Conservation (phyloP, 2,888 invertebrate genomes). For the Sphaeridia pumilis region DNA sequence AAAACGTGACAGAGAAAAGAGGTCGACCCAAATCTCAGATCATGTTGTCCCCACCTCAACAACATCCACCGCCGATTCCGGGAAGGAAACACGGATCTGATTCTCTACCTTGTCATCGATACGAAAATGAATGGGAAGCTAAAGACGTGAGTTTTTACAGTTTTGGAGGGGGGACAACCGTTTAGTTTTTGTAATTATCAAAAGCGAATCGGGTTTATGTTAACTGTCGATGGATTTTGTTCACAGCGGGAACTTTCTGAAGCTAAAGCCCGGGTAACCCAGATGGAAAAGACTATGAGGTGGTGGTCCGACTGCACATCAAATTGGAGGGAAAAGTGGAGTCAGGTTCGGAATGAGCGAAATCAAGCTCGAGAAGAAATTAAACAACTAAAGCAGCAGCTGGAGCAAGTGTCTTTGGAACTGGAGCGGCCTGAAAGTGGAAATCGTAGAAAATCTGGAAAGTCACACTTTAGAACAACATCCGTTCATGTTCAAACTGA, state of each 20-base stretch:
- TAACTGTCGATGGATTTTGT: background rate
- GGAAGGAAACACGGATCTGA: conserved; percentile 19
- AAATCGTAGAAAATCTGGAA: background rate
- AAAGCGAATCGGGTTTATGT: no score
- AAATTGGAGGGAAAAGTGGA: conserved; percentile 93
- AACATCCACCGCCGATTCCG: conserved; percentile 7
- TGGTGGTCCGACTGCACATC: conserved; percentile 98
- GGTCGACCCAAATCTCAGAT: conserved; percentile 22
- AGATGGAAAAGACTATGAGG: conserved; percentile 99
- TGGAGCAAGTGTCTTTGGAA: conserved; percentile 16
- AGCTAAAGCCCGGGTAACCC: conserved; percentile 81
- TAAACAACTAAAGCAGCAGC: conserved; percentile 18
- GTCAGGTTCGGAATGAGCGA: conserved; percentile 49
- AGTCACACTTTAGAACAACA: background rate
- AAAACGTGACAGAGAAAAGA: conserved; percentile 19
- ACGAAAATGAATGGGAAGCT: conserved; percentile 27
- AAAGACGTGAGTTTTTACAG: conserved; percentile 15
- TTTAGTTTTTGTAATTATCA: no score
- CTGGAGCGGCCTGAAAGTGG: background rate
- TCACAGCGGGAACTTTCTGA: conserved; percentile 65
- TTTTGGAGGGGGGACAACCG: background rate
- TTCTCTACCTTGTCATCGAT: conserved; percentile 23
- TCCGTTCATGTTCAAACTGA: conserved; percentile 4
- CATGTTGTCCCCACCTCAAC: conserved; percentile 17
- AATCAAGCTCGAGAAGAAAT: conserved; percentile 30